Conservation (phyloP, 2,797 vertebrate genomes). For the Cephalopachus bancanus region DNA sequence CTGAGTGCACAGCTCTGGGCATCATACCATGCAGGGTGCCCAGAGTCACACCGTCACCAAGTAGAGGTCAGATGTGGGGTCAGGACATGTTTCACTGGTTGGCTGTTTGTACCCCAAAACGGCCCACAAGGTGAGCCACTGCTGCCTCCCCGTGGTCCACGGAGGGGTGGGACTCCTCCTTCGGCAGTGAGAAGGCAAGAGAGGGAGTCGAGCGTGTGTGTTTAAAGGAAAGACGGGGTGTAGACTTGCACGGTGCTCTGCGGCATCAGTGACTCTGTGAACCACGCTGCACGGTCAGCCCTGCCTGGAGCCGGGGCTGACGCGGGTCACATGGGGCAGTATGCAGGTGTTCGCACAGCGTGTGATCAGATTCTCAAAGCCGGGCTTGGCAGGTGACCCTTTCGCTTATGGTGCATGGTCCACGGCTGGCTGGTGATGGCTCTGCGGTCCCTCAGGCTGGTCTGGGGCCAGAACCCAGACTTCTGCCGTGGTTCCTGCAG, state of each 20-base stretch:
- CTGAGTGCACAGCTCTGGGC: background rate
- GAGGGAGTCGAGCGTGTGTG: no score
- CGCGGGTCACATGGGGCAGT: no score
- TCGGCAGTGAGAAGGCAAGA: background rate
- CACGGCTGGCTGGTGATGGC: no score
- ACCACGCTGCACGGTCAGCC: rapidly evolving
- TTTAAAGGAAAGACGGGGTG: rapidly evolving
- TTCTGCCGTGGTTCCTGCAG: rapidly evolving
- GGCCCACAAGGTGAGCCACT: rapidly evolving
- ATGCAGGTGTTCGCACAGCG: rapidly evolving
- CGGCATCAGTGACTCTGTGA: rapidly evolving
- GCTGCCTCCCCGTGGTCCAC: rapidly evolving
- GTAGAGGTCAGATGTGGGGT: background rate
- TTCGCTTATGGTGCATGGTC: no score
- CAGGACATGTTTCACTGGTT: no score
- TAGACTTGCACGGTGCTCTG: rapidly evolving
- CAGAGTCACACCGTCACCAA: background rate
- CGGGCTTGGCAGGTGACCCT: no score
- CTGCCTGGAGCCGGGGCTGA: no score
- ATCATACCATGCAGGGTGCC: rapidly evolving
- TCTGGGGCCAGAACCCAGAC: background rate
- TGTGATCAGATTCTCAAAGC: background rate
- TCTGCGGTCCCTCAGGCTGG: no score
- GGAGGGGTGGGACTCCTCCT: no score
- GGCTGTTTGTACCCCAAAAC: background rate